A percentile compares a stretch with the other conserved stretches of the same genome.
Conservation (phyloP, 2,113 vertebrate genomes). For the Cervus canadensis region DNA sequence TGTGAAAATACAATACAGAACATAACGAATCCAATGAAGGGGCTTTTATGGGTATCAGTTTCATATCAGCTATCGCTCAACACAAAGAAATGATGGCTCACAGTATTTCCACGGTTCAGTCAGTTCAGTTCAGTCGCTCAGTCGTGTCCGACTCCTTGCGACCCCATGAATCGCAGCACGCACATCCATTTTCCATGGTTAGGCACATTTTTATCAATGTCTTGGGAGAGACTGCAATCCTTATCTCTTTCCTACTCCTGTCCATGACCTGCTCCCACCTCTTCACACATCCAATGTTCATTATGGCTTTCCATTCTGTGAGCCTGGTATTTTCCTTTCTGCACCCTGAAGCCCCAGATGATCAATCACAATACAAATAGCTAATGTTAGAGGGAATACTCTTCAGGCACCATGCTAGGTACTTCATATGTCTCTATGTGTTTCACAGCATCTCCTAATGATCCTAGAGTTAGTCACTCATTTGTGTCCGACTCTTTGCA, state of each 20-base stretch:
- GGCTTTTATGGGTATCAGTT: background rate
- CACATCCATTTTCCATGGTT: background rate
- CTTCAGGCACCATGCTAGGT: background rate
- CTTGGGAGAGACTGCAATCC: background rate
- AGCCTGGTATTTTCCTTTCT: background rate
- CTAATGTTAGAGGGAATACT: background rate
- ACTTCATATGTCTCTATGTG: background rate
- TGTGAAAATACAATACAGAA: background rate
- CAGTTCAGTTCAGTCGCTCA: too few relatives aligned
- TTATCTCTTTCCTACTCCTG: background rate
- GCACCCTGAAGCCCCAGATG: background rate
- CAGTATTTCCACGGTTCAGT: background rate
- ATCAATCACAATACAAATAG: background rate
- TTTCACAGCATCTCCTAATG: background rate
- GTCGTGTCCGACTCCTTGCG: too few relatives aligned
- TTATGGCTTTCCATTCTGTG: background rate
- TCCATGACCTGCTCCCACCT: background rate
- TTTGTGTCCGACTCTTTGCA: fast-evolving
- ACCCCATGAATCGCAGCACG: too few relatives aligned
- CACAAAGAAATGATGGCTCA: background rate
- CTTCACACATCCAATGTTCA: background rate
- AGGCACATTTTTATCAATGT: background rate
- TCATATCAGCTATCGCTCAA: background rate
- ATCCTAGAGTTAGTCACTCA: background rate
- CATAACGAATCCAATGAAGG: background rate